Conservation (phyloP, 92 coral and sea anemone genomes). For the Heliopora coerulea region DNA sequence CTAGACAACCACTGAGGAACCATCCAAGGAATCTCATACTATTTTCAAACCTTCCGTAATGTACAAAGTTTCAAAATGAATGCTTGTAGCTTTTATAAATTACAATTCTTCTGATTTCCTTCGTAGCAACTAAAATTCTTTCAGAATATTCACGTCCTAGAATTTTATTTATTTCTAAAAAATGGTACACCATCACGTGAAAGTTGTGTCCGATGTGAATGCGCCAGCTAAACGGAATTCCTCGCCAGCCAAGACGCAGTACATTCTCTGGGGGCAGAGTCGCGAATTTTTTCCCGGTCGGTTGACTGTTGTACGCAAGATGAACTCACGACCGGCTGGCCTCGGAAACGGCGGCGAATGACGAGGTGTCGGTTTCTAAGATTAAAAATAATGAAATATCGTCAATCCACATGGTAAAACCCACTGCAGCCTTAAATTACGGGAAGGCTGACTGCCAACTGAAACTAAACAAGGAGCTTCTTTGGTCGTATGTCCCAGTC, state of each 20-base stretch:
- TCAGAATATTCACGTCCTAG: too few species aligned
- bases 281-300: constrained; percentile 87
- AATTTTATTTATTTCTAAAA: too few species aligned
- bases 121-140: background rate
- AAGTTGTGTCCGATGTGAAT: constrained; percentile 90
- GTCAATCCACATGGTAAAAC: too few species aligned
- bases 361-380: constrained; percentile 13
- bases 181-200: constrained; percentile 53
- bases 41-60: background rate
- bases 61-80: background rate
- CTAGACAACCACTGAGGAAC: too few species aligned
- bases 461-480: too few species aligned
- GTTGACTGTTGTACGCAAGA: constrained; percentile 79
- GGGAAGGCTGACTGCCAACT: too few species aligned
- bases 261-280: constrained; percentile 92
- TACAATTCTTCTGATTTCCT: background rate
- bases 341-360: constrained; percentile 61
- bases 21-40: too few species aligned
- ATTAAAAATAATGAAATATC: background rate
- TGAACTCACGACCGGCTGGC: constrained; percentile 95
- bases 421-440: too few species aligned
- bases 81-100: background rate
- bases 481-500: too few species aligned
- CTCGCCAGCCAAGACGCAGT: constrained; percentile 88
- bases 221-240: constrained; percentile 98